Conservation (phyloP, 1,140 invertebrate species). For the Leptinotarsa texana region DNA sequence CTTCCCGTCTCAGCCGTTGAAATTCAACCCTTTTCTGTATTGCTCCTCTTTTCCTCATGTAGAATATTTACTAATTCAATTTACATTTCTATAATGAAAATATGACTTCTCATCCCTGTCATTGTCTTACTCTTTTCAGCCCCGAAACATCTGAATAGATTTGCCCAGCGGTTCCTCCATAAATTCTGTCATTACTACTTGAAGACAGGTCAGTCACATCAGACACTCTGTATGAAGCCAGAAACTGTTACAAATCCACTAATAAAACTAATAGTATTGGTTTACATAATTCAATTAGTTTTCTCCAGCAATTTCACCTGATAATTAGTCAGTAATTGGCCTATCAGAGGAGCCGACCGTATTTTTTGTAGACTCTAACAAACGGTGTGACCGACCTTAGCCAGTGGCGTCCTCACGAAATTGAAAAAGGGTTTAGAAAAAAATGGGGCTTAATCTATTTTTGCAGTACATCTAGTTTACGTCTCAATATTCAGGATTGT, state of each 20-base stretch:
- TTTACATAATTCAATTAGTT: constrained; percentile 36
- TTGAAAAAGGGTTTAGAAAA: not conserved
- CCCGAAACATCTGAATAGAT: too few relatives aligned
- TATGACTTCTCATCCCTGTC: too few relatives aligned
- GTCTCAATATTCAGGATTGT: not conserved
- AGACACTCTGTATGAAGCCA: constrained; percentile 5
- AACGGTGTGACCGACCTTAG: not conserved
- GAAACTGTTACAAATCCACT: constrained; percentile 11
- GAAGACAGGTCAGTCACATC: not conserved
- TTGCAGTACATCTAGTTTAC: too few relatives aligned
- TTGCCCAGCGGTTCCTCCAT: not conserved
- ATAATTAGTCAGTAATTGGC: constrained; percentile 34
- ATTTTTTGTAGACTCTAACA: constrained; percentile 11
- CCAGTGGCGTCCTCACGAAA: not conserved
- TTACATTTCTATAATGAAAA: too few relatives aligned
- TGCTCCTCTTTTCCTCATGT: too few relatives aligned
- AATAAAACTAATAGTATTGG: constrained; percentile 26
- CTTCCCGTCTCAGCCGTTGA: too few relatives aligned
- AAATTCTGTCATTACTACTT: not conserved
- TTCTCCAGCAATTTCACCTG: constrained; percentile 17
- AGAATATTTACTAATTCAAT: too few relatives aligned
- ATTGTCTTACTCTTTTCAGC: too few relatives aligned
- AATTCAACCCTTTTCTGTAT: too few relatives aligned
- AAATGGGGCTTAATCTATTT: not conserved
- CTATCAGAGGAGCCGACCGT: constrained; percentile 27